A percentile compares a stretch with the other conserved stretches of the same genome.
Evolutionary conservation across 2,113 vertebrate genomes (phyloP).

Genomic region (Paratilapia polleni): DNA sequence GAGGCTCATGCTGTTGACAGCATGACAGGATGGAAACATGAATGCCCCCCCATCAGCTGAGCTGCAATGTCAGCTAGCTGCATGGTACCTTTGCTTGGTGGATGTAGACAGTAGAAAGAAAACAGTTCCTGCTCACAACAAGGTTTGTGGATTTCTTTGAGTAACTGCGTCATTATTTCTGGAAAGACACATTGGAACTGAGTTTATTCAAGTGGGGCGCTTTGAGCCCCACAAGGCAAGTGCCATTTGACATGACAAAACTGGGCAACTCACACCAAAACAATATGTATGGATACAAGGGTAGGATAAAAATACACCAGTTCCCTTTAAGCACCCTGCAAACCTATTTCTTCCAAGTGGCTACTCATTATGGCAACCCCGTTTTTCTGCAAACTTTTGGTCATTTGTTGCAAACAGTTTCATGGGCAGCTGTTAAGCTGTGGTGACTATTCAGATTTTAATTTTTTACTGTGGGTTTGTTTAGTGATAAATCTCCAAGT

Average conservation of each 20-base stretch:
- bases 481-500: accelerated
- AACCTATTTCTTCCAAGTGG: accelerated
- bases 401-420: accelerated
- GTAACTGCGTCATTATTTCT: background rate
- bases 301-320: no score
- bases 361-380: background rate
- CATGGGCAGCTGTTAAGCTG: background rate
- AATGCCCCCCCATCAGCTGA: background rate
- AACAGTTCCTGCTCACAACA: no score
- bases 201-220: background rate
- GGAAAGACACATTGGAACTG: background rate
- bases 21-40: background rate
- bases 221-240: background rate
- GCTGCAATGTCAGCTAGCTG: background rate
- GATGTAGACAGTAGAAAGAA: no score
- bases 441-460: background rate
- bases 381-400: background rate
- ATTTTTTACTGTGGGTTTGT: background rate
- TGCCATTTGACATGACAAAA: background rate
- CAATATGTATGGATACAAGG: no score
- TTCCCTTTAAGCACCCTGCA: background rate
- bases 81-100: background rate
- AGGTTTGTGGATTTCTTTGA: background rate
- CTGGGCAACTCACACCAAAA: no score
- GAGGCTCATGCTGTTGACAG: no score